Conservation (phyloP, 2,113 vertebrate genomes). For the Urocolius indicus region DNA sequence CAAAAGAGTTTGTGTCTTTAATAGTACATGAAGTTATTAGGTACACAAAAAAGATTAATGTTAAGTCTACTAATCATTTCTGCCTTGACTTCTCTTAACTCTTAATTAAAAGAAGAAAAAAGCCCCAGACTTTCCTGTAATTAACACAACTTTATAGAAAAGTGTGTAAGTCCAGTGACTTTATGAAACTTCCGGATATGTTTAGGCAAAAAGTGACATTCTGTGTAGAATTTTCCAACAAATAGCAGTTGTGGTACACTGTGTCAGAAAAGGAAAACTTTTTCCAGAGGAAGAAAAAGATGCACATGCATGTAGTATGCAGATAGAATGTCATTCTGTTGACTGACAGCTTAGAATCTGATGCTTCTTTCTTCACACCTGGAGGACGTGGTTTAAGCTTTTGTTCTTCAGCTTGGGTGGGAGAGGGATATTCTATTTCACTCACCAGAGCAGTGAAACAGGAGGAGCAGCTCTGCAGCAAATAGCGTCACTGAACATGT, state of each 20-base stretch:
- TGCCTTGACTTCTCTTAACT: constrained; percentile 12
- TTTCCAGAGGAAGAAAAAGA: background rate
- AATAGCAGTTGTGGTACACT: background rate
- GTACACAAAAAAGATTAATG: background rate
- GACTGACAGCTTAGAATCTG: background rate
- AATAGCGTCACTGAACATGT: background rate
- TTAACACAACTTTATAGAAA: background rate
- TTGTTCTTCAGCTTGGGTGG: background rate
- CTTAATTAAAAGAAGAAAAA: background rate
- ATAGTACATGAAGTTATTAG: constrained; percentile 4
- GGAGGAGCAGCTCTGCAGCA: background rate
- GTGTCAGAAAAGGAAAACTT: background rate
- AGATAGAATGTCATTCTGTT: background rate
- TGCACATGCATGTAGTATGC: accelerated
- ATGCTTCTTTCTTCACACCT: background rate
- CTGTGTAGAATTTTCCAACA: background rate
- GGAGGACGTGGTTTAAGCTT: background rate
- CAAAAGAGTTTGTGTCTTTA: background rate
- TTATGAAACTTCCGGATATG: background rate
- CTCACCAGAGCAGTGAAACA: background rate
- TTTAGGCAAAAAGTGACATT: background rate
- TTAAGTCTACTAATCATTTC: background rate
- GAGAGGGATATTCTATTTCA: background rate
- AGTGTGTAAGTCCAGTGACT: background rate
- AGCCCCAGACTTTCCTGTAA: background rate